Percentiles rank a stretch among this genome's conserved stretches.
These are phyloP conservation scores for Galeruca laticollis DNA, from an alignment of 2,888 invertebrate genomes.

Conservation along the genomic window DNA sequence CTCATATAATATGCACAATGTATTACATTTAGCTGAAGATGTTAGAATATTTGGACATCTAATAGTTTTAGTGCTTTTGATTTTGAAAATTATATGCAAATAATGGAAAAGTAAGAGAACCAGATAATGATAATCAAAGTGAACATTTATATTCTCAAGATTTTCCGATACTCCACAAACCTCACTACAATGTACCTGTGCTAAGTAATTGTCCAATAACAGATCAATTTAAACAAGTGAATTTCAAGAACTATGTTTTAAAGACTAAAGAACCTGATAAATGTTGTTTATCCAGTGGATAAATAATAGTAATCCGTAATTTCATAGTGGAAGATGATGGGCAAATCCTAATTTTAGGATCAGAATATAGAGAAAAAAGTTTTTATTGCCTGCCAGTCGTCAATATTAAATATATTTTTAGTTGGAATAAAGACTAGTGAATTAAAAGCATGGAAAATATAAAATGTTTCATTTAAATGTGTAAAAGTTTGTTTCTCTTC, in stretches of 20 bases:
- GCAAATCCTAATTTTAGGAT: slow-evolving; percentile 1
- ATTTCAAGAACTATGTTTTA: background rate
- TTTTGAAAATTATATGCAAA: background rate
- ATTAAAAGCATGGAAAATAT: too few relatives aligned
- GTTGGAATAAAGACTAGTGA: too few relatives aligned
- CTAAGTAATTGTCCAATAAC: background rate
- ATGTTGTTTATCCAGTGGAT: background rate
- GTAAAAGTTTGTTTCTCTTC: background rate
- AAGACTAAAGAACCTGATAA: background rate
- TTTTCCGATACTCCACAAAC: too few relatives aligned
- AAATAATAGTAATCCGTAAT: background rate
- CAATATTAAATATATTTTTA: background rate
- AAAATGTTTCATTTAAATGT: too few relatives aligned
- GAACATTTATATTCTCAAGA: too few relatives aligned
- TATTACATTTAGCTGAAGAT: too few relatives aligned
- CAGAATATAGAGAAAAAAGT: background rate
- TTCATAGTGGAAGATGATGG: slow-evolving; percentile 4
- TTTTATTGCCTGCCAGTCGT: background rate
- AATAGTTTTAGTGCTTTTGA: background rate
- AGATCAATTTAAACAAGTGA: background rate
- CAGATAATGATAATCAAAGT: background rate
- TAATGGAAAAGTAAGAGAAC: background rate
- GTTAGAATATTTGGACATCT: too few relatives aligned
- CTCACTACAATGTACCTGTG: background rate
- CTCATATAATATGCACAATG: too few relatives aligned